phyloP scores from a whole-genome alignment of 2,797 vertebrate genomes.

The Psittacula derbiana region DNA sequence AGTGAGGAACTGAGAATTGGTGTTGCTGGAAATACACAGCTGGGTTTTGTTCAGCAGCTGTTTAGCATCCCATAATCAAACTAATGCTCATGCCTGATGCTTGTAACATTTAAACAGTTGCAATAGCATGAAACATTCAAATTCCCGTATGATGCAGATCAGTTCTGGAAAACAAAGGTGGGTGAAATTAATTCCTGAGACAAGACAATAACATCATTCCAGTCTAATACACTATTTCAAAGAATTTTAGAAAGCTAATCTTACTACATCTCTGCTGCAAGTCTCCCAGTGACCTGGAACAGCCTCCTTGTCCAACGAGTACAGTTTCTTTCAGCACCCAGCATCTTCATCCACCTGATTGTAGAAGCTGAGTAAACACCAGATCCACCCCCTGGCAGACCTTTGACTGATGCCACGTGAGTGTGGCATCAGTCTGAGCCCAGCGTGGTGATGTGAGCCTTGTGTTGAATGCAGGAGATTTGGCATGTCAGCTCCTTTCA shows the following conservation, averaged over 20 bases:
- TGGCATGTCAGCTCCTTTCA: not conserved
- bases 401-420: not conserved
- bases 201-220: not conserved
- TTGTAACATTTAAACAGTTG: not conserved
- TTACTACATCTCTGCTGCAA: not conserved
- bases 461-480: not conserved
- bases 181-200: not conserved
- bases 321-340: not conserved
- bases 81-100: not conserved
- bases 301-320: not conserved
- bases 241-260: not conserved
- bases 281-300: not conserved
- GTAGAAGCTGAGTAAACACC: not conserved
- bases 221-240: not conserved
- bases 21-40: not conserved
- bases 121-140: not conserved
- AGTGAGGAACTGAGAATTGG: not conserved
- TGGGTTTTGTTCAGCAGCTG: not conserved
- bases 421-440: not conserved
- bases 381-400: not conserved
- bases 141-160: not conserved
- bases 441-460: not conserved
- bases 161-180: not conserved
- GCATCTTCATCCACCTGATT: not conserved
- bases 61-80: not conserved